Base-by-base conservation (phyloP, 1,140 invertebrate species). In the Mizuhopecten yessoensis region DNA sequence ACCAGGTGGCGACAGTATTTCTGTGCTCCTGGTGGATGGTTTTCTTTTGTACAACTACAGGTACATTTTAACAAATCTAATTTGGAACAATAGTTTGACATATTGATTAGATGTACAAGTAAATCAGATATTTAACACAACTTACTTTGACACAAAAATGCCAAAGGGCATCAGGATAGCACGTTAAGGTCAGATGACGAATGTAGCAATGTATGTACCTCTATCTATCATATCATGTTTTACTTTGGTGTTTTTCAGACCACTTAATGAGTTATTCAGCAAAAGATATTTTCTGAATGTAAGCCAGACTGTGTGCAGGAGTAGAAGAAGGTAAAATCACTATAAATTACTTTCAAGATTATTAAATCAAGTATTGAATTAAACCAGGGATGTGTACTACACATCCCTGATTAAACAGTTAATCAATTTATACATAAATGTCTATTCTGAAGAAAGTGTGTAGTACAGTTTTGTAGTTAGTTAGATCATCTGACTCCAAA, bases 221-320 rank as follows among this genome's bases (percentile, higher is more conserved):
- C 45, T 49, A 7, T 29, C 3, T 75, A 29, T 29, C 3, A 17
- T 9, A 75, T 7, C n/a, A n/a, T 75, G 5, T 29, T 29, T 86
- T 75, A 36, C 15, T 42, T 88, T 34, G 87, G 91, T 49, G 75
- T 29, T 95, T n/a, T 94, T 92, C 93, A 95, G 94, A 39, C 90
- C 93, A 34, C 86, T 95, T 33, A 42, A 36, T 36, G 87, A 92
- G 11, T n/a, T 96, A 34, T 96, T 94, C 91, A 91, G 96, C 49
- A 94, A 93, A 88, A 96, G 95, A 92, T 96, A 94, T 92, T 96
- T 96, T 92, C 75, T 96, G 29, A 93, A 91, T 10, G 87, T 96
- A 20, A 91, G 92, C 88, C 94, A 94, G 92, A 94, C 95, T 33
- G 93, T 93, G 39, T 95, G 95, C 91, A 39, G 57, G 33, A 87